A percentile compares a stretch with the other conserved stretches of the same genome.
Evolutionary conservation across 2,797 vertebrate species (phyloP).

Genomic region (Pangasius djambal): DNA sequence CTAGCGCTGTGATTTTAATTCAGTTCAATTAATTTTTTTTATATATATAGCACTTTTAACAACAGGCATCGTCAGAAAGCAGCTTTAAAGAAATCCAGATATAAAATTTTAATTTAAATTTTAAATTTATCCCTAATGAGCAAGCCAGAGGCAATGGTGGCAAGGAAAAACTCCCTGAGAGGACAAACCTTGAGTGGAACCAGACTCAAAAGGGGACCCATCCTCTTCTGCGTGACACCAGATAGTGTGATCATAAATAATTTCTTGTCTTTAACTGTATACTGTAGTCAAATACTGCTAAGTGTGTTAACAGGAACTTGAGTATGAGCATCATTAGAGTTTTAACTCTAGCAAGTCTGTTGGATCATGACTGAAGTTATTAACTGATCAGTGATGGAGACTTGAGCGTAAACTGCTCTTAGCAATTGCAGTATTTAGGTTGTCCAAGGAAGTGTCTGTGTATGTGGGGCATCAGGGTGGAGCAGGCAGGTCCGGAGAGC

Average conservation of each 20-base stretch:
- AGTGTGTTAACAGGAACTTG: not conserved
- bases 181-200: not conserved
- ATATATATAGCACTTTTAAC: not conserved
- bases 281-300: not conserved
- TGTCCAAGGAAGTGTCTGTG: not conserved
- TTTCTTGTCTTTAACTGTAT: not conserved
- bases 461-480: not conserved
- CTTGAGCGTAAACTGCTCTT: not conserved
- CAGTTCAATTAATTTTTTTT: not conserved
- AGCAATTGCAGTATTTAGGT: not conserved
- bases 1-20: conserved; percentile 4
- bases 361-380: not conserved
- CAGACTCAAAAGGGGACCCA: not conserved
- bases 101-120: not conserved
- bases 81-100: not conserved
- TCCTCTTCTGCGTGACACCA: not conserved
- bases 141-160: not conserved
- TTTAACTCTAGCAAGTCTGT: not conserved
- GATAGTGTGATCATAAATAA: not conserved
- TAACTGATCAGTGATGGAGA: not conserved
- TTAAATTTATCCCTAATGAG: not conserved
- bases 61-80: not conserved
- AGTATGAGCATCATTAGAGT: not conserved
- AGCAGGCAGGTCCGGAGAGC: too few species aligned
- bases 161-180: not conserved